phyloP scores from a whole-genome alignment of 2,113 vertebrate species.

The Balaenoptera acutorostrata region DNA sequence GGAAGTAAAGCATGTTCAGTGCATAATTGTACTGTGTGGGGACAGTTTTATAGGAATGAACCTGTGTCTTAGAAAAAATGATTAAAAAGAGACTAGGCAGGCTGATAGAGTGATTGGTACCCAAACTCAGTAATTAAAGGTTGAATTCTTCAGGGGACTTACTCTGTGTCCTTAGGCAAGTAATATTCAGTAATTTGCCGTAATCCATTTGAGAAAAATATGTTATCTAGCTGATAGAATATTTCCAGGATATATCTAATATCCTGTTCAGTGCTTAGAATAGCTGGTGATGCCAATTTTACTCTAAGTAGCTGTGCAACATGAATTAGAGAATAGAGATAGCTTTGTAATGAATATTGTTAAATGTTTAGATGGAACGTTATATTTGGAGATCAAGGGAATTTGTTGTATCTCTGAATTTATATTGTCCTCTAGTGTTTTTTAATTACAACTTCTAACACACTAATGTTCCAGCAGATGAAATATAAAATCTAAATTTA shows the following conservation, averaged over 20 bases:
- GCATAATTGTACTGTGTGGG: not conserved
- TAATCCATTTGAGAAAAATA: slow-evolving; percentile 32
- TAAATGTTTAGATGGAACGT: not conserved
- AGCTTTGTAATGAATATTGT: not conserved
- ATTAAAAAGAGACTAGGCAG: not conserved
- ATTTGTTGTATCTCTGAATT: not conserved
- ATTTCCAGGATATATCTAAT: slow-evolving; percentile 1
- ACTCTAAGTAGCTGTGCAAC: not conserved
- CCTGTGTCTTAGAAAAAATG: not conserved
- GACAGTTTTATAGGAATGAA: not conserved
- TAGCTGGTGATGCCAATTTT: not conserved
- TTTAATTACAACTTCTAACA: not conserved
- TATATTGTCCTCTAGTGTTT: not conserved
- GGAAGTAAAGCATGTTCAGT: not conserved
- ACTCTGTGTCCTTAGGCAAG: not conserved
- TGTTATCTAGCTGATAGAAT: not conserved
- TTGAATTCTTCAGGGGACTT: not conserved
- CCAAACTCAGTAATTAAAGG: not conserved
- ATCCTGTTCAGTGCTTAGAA: not conserved
- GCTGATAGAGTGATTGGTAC: not conserved
- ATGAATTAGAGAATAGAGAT: slow-evolving; percentile 14
- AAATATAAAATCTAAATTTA: slow-evolving; percentile 20
- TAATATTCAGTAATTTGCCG: not conserved
- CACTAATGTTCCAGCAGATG: not conserved
- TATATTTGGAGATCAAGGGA: not conserved